phyloP scores from a whole-genome alignment of 2,888 invertebrate genomes.

The Tipula confusa region DNA sequence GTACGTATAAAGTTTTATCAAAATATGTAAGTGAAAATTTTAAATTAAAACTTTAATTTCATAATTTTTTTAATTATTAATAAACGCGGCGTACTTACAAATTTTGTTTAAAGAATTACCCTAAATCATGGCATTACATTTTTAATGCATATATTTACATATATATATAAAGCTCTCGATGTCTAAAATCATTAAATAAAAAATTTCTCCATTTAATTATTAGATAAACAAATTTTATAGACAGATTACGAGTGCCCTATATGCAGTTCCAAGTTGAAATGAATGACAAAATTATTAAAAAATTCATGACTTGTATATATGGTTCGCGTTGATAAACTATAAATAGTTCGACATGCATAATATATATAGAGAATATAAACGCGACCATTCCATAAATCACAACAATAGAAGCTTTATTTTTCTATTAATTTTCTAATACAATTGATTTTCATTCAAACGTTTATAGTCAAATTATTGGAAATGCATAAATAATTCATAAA shows the following conservation, averaged over 20 bases:
- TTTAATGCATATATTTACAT: background rate
- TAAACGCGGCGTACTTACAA: background rate
- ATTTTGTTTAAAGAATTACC: background rate
- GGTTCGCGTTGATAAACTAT: background rate
- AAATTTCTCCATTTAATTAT: background rate
- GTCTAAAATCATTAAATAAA: background rate
- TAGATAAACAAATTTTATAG: background rate
- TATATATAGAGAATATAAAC: background rate
- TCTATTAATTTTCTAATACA: background rate
- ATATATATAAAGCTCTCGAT: background rate
- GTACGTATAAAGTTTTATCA: background rate
- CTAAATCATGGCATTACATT: background rate
- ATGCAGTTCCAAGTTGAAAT: background rate
- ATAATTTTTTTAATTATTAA: background rate
- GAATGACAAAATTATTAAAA: background rate
- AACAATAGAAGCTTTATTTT: background rate
- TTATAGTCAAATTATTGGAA: background rate
- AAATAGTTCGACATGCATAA: background rate
- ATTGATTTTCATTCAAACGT: background rate
- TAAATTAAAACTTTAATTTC: background rate
- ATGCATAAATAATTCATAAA: background rate
- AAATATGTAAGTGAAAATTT: background rate
- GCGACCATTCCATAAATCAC: background rate
- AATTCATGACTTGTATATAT: background rate
- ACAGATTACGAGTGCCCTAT: background rate